Evolutionary conservation across 2,888 invertebrate genomes (phyloP), one percentile per base, ranked within the genome.

Genomic region (Colletes collaris): DNA sequence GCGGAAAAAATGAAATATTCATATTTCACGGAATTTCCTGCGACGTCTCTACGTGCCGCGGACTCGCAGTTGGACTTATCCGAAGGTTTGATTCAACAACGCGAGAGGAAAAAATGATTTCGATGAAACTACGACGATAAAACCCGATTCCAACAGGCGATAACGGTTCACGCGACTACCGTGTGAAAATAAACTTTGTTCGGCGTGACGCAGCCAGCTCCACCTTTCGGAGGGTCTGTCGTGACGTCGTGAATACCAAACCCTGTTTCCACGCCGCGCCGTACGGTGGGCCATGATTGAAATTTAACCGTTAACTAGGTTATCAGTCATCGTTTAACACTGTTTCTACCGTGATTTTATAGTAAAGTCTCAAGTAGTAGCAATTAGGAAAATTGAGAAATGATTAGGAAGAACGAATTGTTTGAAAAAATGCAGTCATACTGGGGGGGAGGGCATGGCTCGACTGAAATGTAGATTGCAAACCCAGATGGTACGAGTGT

Each of bases 161-260:
- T 72, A 81, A 81, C 81, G 58, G 79, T 79, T 67, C 58, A 68
- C 19, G 44, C 63, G 50, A 55, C 37, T 68, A 79, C 56, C 58
- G 67, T 68, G 72, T 50, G 64, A 72, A 73, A 79, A 67, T 50
- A 27, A 79, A 72, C 50, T 69, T 4, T 11, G 44, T n/a, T 4
- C 40, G 35, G 58, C 35, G 11, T 19, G 37, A 53, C 59, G 50
- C 19, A 10, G 44, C 0, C 19, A 19, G 19, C 19, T 58, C 44
- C 50, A 52, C 63, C 50, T 74, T 66, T 76, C 64, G 11, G 27
- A 11, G n/a, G 10, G 16, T 27, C 40, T 63, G 7, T 8, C 37
- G 46, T 37, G 60, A 70, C 56, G 7, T 8, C 37, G 46, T 37
- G 60, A 70, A 60, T 60, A 70, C 53, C 37, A 60, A 71, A 70